Evolutionary conservation across 2,113 vertebrate species (phyloP).

Genomic region (Myotis yumanensis): DNA sequence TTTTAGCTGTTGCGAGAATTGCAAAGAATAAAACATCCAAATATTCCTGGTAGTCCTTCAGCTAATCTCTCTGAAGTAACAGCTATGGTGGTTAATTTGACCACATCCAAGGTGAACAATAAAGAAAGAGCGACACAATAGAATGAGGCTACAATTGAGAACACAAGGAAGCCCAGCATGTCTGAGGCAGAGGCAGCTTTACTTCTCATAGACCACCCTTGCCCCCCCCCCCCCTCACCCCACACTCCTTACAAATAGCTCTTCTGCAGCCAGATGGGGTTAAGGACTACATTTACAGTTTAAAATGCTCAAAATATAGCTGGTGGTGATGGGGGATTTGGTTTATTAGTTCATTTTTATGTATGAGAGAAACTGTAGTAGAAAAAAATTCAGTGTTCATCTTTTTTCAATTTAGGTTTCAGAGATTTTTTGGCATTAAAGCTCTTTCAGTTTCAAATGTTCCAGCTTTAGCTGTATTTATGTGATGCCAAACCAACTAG

Average conservation of each 20-base stretch:
- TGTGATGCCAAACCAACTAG: constrained; percentile 72
- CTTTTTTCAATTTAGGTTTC: constrained; percentile 82
- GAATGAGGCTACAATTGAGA: neutral
- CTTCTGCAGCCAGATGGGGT: constrained; percentile 9
- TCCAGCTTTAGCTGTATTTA: constrained; percentile 69
- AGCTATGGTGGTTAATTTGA: neutral
- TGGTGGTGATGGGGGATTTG: constrained; percentile 52
- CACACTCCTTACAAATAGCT: neutral
- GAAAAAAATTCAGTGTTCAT: constrained; percentile 73
- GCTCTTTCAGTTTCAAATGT: constrained; percentile 67
- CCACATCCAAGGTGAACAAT: neutral
- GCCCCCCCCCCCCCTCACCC: neutral
- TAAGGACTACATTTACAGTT: constrained; percentile 48
- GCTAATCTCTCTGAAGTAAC: neutral
- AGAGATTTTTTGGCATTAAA: constrained; percentile 78
- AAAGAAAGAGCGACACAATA: neutral
- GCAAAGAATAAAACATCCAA: neutral
- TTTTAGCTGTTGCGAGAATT: neutral
- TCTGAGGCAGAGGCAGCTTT: neutral
- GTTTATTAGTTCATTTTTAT: constrained; percentile 74
- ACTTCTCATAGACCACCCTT: neutral
- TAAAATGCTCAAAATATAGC: constrained; percentile 52
- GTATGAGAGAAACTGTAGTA: constrained; percentile 68
- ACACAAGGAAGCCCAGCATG: neutral
- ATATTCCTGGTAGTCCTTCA: neutral